Base-by-base conservation (phyloP, 1,140 invertebrate species). In the Aphelinus certus region DNA sequence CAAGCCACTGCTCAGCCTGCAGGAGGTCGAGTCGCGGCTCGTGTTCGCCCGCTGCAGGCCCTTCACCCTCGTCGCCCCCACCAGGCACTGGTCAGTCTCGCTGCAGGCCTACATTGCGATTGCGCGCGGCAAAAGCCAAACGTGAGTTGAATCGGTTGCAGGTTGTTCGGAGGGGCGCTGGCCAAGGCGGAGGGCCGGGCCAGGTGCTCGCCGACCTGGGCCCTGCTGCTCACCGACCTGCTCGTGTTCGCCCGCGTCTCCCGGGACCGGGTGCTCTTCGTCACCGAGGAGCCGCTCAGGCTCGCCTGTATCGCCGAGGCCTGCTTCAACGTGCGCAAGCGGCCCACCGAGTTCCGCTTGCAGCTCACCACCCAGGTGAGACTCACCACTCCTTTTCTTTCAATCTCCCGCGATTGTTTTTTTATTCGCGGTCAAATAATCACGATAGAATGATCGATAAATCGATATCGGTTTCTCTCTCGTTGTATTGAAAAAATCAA, bases 41-140 rank as follows among this genome's bases (percentile, higher is more conserved):
- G 94, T 95, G 73, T 95, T 95, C 86, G 95, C 94, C 78, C 92
- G 94, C 85, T 95, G 94, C 89, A 95, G 94, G 91, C 94, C 95
- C 62, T 96, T 96, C 83, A 91, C 92, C 45, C 87, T 96, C 83
- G 93, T 91, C 79, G 92, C 93, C 78, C 92, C 93, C 57, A 94
- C 94, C 5, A 90, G 95, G 73, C 94, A 95, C 85, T 96, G 94
- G 94, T 88, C 71, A 79, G 5, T 48, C 55, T 71, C 6, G 45
- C n/a, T n/a, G 5, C 5, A 61, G n/a, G n/a, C 5, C n/a, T 61
- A 7, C 5, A 43, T n/a, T 7, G 26, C 26, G 26, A 26, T 43
- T 5, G 7, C 68, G 48, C 42, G 56, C 6, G 55, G 45, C 72
- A 26, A 26, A 26, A 53, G 4, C 51, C 51, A 9, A 53, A 6